Base-by-base conservation (phyloP, 2,888 invertebrate species). In the Megamerina dolium region DNA sequence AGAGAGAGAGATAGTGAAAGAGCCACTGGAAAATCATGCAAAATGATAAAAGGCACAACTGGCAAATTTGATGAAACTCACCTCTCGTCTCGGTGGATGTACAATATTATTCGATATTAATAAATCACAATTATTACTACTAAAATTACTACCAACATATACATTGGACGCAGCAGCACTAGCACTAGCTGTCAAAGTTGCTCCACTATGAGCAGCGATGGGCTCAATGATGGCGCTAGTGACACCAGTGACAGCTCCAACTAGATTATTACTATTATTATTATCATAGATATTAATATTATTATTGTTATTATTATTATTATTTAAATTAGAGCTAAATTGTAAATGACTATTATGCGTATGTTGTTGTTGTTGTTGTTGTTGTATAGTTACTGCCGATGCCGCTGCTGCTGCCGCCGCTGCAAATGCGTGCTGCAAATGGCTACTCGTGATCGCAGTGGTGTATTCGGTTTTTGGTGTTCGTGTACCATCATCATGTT, bases 11-110 rank as follows among this genome's bases (percentile, higher is more conserved):
- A n/a, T n/a, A n/a, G n/a, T 6, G 23, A 23, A 23, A 10, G 23
- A 23, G 23, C 23, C 6, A 23, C 23, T 6, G 23, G 10, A 23
- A n/a, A n/a, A n/a, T n/a, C n/a, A n/a, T n/a, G n/a, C n/a, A 23
- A 23, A 29, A 20, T 14, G 26, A 38, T 38, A 34, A 16, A 13
- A 26, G 5, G 12, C 35, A 26, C 4, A 19, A 18, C 19, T 3
- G 3, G 10, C 8, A 5, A 9, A 4, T 12, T 9, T 17, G 12
- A 3, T 16, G 16, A 2, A 29, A 51, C 56, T 60, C 56, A 72
- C 72, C 69, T 70, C 71, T 64, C 67, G 61, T 60, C 63, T 66
- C 61, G 68, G 68, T 64, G 68, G 67, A 60, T 68, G 66, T n/a
- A n/a, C n/a, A 59, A 69, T 58, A 62, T 71, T 71, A 61, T 70